Evolutionary conservation across 1,140 invertebrate genomes (phyloP).

Genomic region (Drosophila repletoides): DNA sequence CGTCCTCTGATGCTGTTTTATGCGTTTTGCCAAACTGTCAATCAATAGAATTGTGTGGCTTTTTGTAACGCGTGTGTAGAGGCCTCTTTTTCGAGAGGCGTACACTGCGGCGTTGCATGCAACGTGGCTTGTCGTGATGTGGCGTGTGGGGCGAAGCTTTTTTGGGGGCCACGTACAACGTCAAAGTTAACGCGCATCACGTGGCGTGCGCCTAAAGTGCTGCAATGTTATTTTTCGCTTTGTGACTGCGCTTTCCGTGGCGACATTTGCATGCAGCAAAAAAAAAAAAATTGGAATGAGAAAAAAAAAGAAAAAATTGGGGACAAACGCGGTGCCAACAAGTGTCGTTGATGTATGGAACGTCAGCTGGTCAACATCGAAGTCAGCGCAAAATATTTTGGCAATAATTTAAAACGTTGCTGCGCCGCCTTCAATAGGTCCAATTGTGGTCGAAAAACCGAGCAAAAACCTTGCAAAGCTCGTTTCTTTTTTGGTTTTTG

Average conservation of each 20-base stretch:
- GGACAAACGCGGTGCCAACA: constrained; percentile 48
- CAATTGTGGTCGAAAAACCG: constrained; percentile 31
- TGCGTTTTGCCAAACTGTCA: constrained; percentile 80
- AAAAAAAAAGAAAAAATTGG: constrained; percentile 16
- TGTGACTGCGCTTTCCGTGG: constrained; percentile 62
- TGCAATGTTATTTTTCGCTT: constrained; percentile 73
- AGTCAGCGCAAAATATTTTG: constrained; percentile 44
- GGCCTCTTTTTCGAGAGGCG: constrained; percentile 11
- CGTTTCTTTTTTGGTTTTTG: not conserved
- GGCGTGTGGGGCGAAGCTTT: constrained; percentile 19
- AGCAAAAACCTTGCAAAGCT: constrained; percentile 2
- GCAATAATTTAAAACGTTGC: constrained; percentile 47
- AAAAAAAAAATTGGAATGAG: constrained; percentile 9
- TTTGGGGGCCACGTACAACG: constrained; percentile 32
- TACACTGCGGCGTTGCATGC: constrained; percentile 28
- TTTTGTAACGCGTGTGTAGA: constrained; percentile 33
- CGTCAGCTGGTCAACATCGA: constrained; percentile 46
- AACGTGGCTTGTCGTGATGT: not conserved
- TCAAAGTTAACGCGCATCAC: constrained; percentile 74
- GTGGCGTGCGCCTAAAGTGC: constrained; percentile 54
- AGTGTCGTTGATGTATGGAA: constrained; percentile 61
- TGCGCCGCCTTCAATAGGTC: constrained; percentile 13
- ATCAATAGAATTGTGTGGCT: constrained; percentile 71
- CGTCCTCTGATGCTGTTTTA: constrained; percentile 46
- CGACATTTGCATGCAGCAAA: constrained; percentile 53